Conservation (phyloP, 2,797 vertebrate genomes). For the Vireo griseus region DNA sequence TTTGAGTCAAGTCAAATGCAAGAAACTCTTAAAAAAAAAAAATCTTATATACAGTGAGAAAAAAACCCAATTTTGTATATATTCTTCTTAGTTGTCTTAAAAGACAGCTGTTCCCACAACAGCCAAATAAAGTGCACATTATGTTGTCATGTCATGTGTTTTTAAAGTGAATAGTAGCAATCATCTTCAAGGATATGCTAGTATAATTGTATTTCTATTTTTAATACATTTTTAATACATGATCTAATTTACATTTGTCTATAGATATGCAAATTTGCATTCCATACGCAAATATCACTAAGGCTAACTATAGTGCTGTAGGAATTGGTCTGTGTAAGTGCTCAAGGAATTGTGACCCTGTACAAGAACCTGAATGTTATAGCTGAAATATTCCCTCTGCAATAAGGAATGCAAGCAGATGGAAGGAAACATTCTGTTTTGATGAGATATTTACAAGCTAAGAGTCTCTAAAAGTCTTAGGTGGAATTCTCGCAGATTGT, state of each 20-base stretch:
- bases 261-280: not conserved
- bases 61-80: not conserved
- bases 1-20: not conserved
- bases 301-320: not conserved
- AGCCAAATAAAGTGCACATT: slow-evolving; percentile 7
- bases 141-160: not conserved
- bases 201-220: slow-evolving; percentile 43
- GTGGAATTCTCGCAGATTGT: not conserved
- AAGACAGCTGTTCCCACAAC: not conserved
- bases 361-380: not conserved
- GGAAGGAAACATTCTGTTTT: not conserved
- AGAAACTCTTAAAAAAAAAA: not conserved
- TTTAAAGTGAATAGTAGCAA: slow-evolving; percentile 17
- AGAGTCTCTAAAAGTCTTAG: not conserved
- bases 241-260: slow-evolving; percentile 14
- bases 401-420: not conserved
- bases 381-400: not conserved
- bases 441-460: not conserved
- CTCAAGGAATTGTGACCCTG: not conserved
- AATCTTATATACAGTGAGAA: not conserved
- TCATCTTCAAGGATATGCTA: slow-evolving; percentile 5
- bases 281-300: not conserved
- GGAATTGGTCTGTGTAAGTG: not conserved
- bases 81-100: not conserved
- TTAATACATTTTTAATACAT: not conserved